A percentile compares a stretch with the other conserved stretches of the same genome.
phyloP scores from a whole-genome alignment of 2,888 invertebrate genomes.

The Laothoe populi region DNA sequence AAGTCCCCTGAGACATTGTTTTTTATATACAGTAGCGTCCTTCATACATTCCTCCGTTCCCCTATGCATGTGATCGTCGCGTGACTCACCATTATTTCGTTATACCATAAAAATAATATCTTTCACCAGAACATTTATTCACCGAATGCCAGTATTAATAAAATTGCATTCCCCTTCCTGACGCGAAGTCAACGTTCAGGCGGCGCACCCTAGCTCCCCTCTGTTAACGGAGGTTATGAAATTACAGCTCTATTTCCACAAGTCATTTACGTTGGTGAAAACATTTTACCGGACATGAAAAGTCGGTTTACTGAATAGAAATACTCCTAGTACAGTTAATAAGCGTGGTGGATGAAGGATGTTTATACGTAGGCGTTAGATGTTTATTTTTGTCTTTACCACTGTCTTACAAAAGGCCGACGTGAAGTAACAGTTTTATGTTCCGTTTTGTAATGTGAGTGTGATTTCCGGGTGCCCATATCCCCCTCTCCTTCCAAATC shows the following conservation, averaged over 20 bases:
- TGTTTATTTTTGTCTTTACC: background rate
- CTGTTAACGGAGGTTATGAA: constrained; percentile 53
- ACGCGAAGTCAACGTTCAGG: constrained; percentile 46
- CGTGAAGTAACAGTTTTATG: no score
- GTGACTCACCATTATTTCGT: constrained; percentile 8
- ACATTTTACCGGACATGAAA: constrained; percentile 39
- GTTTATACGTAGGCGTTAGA: background rate
- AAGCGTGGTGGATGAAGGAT: background rate
- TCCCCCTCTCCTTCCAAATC: no score
- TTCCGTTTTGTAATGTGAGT: no score
- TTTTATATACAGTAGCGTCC: background rate
- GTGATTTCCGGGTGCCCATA: no score
- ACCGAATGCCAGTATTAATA: constrained; percentile 23
- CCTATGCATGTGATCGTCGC: constrained; percentile 1
- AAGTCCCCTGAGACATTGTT: background rate
- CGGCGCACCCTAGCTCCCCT: constrained; percentile 47
- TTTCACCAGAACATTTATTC: constrained; percentile 14
- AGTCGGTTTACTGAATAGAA: background rate
- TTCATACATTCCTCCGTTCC: background rate
- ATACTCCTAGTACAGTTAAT: background rate
- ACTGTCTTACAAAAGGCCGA: no score
- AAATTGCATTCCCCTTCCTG: constrained; percentile 35
- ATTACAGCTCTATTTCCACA: constrained; percentile 60
- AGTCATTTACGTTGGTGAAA: constrained; percentile 54
- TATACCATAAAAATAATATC: constrained; percentile 1